Evolutionary conservation across 1,140 invertebrate species (phyloP).

Genomic region (Drosophila nigromelanica): DNA sequence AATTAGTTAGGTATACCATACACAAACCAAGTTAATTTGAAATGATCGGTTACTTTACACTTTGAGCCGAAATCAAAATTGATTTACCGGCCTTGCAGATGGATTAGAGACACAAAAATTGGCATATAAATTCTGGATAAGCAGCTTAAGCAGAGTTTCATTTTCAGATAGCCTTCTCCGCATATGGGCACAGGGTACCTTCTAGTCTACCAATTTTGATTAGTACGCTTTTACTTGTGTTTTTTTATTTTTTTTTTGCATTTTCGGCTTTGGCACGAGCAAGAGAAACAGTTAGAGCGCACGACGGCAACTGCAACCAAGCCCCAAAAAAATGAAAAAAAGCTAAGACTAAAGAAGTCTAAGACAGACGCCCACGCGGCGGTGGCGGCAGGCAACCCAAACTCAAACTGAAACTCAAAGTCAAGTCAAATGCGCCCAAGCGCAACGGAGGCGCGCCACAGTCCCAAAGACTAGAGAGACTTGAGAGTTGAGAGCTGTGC

Average conservation of each 20-base stretch:
- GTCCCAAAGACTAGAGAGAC: conserved; percentile 20
- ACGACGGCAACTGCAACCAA: conserved; percentile 58
- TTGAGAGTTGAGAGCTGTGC: not conserved
- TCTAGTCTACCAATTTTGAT: conserved; percentile 35
- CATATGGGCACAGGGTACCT: not conserved
- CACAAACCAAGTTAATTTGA: no score
- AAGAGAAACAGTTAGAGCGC: conserved; percentile 62
- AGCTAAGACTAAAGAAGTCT: not conserved
- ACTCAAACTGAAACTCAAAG: conserved; percentile 52
- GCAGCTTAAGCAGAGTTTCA: no score
- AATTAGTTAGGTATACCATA: no score
- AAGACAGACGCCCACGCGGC: conserved; percentile 62
- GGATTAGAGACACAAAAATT: no score
- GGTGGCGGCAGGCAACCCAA: conserved; percentile 57
- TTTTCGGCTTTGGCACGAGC: conserved; percentile 17
- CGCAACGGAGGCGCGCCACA: conserved; percentile 62
- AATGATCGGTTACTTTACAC: no score
- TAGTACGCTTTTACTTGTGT: not conserved
- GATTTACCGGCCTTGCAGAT: no score
- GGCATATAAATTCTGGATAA: no score
- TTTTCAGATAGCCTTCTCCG: no score
- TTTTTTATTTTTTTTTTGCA: not conserved
- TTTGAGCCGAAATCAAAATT: no score
- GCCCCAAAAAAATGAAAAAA: conserved; percentile 27
- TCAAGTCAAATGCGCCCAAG: conserved; percentile 69